Evolutionary conservation across 2,888 invertebrate species (phyloP).

Genomic region (Anorthoa munda): DNA sequence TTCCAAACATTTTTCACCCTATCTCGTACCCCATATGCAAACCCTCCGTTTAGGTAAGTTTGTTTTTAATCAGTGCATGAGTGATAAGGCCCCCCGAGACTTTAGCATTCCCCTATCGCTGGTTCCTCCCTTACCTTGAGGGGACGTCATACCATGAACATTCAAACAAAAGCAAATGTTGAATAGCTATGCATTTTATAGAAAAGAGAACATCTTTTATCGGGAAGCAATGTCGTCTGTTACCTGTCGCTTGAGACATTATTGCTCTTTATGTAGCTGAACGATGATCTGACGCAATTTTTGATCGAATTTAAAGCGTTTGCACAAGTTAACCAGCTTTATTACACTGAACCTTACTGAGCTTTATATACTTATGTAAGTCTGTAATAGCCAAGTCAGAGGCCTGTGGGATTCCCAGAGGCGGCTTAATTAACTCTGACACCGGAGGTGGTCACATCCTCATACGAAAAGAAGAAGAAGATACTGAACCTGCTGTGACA

Average conservation of each 20-base stretch:
- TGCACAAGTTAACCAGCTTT: not conserved
- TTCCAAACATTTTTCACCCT: conserved; percentile 65
- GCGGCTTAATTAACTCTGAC: too few species aligned
- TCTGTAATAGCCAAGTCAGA: too few species aligned
- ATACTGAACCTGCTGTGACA: not conserved
- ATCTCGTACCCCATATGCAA: conserved; percentile 72
- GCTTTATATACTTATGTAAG: too few species aligned
- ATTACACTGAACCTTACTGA: not conserved
- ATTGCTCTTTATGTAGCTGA: not conserved
- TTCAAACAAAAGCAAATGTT: conserved; percentile 64
- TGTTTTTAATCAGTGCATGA: conserved; percentile 89
- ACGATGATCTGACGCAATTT: not conserved
- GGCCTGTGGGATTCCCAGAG: too few species aligned
- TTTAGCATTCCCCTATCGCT: conserved; percentile 53
- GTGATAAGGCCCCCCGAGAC: conserved; percentile 82
- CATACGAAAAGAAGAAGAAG: too few species aligned
- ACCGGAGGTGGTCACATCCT: too few species aligned
- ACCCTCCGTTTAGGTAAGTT: conserved; percentile 82
- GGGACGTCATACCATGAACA: conserved; percentile 72
- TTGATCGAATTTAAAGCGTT: not conserved
- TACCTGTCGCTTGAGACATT: not conserved
- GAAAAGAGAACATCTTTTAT: conserved; percentile 18
- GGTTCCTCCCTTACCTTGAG: conserved; percentile 76
- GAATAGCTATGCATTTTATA: conserved; percentile 49
- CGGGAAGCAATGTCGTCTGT: not conserved